Evolutionary conservation across 2,113 vertebrate species (phyloP).

Genomic region (Rhynchopsitta pachyrhyncha): DNA sequence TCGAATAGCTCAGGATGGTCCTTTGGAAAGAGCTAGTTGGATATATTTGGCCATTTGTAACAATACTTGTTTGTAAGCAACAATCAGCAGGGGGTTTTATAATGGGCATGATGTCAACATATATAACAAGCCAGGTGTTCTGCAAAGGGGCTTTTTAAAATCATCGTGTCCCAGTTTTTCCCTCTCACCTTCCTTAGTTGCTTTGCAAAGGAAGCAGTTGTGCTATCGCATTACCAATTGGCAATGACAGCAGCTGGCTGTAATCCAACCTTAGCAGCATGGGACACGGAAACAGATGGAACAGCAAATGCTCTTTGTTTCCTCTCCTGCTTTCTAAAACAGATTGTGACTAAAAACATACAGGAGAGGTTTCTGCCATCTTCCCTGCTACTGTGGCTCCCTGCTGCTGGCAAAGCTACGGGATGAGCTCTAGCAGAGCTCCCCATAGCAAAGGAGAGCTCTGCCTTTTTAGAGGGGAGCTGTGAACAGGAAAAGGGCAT

Average conservation of each 20-base stretch:
- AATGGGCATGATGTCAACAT: neutral
- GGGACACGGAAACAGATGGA: conserved; percentile 34
- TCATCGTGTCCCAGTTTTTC: neutral
- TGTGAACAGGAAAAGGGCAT: neutral
- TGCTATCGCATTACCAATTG: neutral
- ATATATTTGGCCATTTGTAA: neutral
- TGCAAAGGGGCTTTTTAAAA: neutral
- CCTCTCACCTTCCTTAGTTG: neutral
- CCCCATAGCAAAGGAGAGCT: neutral
- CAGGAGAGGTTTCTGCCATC: neutral
- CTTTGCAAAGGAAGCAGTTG: neutral
- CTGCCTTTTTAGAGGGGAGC: neutral
- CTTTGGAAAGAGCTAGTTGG: neutral
- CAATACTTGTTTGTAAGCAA: neutral
- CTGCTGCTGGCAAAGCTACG: neutral
- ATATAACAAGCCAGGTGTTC: neutral
- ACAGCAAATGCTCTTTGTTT: conserved; percentile 49
- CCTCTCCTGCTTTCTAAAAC: neutral
- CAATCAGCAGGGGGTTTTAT: neutral
- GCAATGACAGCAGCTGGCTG: conserved; percentile 42
- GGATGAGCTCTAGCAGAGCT: neutral
- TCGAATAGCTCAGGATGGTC: neutral
- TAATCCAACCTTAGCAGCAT: neutral
- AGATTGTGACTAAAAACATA: conserved; percentile 16
- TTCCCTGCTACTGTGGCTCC: neutral